phyloP scores from a whole-genome alignment of 1,140 invertebrate species.

The Macrobrachium rosenbergii region DNA sequence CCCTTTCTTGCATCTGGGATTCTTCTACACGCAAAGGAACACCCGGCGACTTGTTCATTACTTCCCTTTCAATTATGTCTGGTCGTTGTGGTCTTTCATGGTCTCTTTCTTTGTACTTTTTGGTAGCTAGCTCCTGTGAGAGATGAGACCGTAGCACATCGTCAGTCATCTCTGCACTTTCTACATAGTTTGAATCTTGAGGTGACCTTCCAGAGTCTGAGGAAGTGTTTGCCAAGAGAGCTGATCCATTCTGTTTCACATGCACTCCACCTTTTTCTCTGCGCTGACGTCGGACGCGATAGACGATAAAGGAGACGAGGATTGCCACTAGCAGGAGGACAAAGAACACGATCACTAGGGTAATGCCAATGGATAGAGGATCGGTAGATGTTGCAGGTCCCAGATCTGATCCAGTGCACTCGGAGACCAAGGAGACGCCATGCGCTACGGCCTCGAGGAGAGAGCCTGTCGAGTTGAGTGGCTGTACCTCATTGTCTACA shows the following conservation, averaged over 20 bases:
- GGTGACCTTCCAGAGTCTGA: constrained; percentile 66
- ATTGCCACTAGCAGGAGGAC: constrained; percentile 89
- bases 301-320: constrained; percentile 89
- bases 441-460: constrained; percentile 75
- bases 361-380: constrained; percentile 90
- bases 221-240: constrained; percentile 73
- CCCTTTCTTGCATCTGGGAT: constrained; percentile 57
- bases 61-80: constrained; percentile 93
- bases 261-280: constrained; percentile 80
- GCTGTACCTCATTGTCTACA: constrained; percentile 89
- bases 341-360: constrained; percentile 94
- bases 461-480: constrained; percentile 87
- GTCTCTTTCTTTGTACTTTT: constrained; percentile 90
- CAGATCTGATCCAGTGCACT: constrained; percentile 77
- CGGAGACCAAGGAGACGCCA: constrained; percentile 68
- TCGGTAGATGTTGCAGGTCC: constrained; percentile 81
- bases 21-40: constrained; percentile 68
- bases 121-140: constrained; percentile 76
- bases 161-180: constrained; percentile 76
- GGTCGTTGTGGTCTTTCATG: constrained; percentile 84
- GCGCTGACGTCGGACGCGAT: constrained; percentile 85
- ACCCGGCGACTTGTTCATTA: constrained; percentile 81
- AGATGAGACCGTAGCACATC: constrained; percentile 70
- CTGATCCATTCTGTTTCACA: constrained; percentile 63
- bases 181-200: constrained; percentile 69